Base-by-base conservation (phyloP, 2,888 invertebrate species). In the Philereme vetulata region DNA sequence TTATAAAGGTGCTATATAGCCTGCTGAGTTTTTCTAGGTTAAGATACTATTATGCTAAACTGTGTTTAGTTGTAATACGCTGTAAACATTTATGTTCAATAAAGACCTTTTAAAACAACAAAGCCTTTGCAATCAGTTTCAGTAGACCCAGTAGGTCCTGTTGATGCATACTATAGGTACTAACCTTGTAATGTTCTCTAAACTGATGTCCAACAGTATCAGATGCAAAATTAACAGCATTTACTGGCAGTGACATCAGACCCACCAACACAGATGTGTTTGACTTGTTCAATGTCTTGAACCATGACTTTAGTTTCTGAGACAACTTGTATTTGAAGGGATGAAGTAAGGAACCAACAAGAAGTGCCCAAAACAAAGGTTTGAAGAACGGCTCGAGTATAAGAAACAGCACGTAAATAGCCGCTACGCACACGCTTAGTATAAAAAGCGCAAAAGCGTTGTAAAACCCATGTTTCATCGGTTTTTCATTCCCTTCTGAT, bases 291-390 rank as follows among this genome's bases (percentile, higher is more conserved):
- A 96, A 81, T 55, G 93, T 89, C 74, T 94, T 93, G 77, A 97
- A 95, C 98, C 98, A 98, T 68, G 94, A 93, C 72, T 96, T 95
- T 32, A 97, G 93, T 63, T 94, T 91, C 62, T 95, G 94, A 0
- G 97, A 95, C 47, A 98, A 85, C 57, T 94, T 95, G 64, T 96
- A 94, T 85, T 99, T 99, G 78, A 98, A 96, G 0, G 99, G 99
- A 85, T 98, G 98, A n/a, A 99, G 93, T 43, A 98, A 96, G 0
- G 98, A 98, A n/a, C 99, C 99, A 75, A 98, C 97, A 38, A 99
- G 92, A 58, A 98, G 92, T 0, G 99, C 98, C 99, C 99, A 99
- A 71, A 99, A 93, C 55, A 99, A 86, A 0, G 99, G 98, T 71
- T 97, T 96, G 40, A 99, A 94, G 86, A 98, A 99, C 0, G 98